Base-by-base conservation (phyloP, 37 sponge, comb jelly and placozoan genomes). In the Aphrocallistes beatrix region DNA sequence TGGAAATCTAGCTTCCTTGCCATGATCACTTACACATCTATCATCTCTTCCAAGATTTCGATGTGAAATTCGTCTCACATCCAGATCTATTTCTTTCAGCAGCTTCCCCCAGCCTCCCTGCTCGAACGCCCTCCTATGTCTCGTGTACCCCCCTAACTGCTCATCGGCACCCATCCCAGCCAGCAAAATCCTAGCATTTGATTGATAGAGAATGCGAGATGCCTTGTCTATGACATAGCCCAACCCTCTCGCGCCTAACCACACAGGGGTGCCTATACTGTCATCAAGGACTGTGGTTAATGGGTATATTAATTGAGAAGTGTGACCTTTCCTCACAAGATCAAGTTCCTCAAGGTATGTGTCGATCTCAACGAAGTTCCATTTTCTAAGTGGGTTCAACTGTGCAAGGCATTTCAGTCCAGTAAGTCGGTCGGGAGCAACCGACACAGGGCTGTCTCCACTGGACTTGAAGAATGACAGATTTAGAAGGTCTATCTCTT, bases 11-110 rank as follows among this genome's bases (percentile, higher is more conserved):
- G 92, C 94, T 37, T 98, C 99, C 51, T 94, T 86, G 0, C 89
- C 86, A 81, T 98, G 96, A 42, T 98, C 99, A 13, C 92, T 88
- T 23, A 95, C 85, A 39, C 94, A 93, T 51, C 99, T 93, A 88
- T 98, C 96, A 88, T 98, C 99, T 83, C 99, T 90, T 0, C 99
- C 99, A 9, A 98, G 87, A 84, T 98, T 98, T 32, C 99, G 86
- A 37, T 82, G 82, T 39, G 96, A 95, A 16, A 98, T 90, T 82
- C 96, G 82, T 37, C 88, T 91, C 83, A 91, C 42, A 39, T 98
- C 99, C 84, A 91, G 88, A 23, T 94, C 90, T 38, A 98, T 51
- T 81, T 98, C 96, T 17, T 37, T 38, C n/a, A 91, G 0, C 0
- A 98, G 84, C 1, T 93, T 93, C 38, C 51, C 82, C 93, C 89